Conservation (phyloP, 2,797 vertebrate species). For the Lates japonicus region DNA sequence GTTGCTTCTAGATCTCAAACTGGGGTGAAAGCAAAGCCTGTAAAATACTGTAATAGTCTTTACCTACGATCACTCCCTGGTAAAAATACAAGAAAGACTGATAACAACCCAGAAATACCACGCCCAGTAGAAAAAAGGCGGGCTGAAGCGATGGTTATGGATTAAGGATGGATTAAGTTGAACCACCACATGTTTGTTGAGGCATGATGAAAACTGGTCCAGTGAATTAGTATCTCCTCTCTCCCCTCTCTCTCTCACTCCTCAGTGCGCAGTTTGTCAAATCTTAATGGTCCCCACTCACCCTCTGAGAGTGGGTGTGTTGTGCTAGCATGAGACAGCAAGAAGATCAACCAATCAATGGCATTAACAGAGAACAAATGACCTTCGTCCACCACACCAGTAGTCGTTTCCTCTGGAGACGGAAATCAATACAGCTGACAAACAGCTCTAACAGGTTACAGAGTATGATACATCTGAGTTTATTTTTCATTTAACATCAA, state of each 20-base stretch:
- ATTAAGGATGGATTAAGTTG: constrained; percentile 71
- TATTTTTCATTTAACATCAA: constrained; percentile 3
- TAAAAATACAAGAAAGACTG: neutral
- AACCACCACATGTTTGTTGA: constrained; percentile 61
- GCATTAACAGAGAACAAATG: too few species aligned
- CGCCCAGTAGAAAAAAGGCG: neutral
- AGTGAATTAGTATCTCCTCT: constrained; percentile 46
- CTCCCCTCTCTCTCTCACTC: neutral
- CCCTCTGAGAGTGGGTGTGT: constrained; percentile 52
- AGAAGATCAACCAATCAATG: too few species aligned
- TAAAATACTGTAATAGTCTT: too few species aligned
- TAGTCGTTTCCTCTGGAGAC: constrained; percentile 16
- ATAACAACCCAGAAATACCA: constrained; percentile 20
- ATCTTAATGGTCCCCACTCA: constrained; percentile 58
- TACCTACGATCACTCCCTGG: neutral
- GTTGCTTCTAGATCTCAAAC: neutral
- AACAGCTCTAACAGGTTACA: constrained; percentile 31
- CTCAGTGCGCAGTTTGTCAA: constrained; percentile 32
- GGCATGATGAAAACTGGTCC: constrained; percentile 58
- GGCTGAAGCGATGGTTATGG: constrained; percentile 50
- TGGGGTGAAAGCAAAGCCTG: too few species aligned
- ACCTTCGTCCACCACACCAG: too few species aligned
- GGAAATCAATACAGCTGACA: constrained; percentile 54
- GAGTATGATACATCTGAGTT: constrained; percentile 12
- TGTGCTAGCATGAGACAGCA: constrained; percentile 40